phyloP scores from a whole-genome alignment of 2,113 vertebrate genomes.

The Tachycineta bicolor region DNA sequence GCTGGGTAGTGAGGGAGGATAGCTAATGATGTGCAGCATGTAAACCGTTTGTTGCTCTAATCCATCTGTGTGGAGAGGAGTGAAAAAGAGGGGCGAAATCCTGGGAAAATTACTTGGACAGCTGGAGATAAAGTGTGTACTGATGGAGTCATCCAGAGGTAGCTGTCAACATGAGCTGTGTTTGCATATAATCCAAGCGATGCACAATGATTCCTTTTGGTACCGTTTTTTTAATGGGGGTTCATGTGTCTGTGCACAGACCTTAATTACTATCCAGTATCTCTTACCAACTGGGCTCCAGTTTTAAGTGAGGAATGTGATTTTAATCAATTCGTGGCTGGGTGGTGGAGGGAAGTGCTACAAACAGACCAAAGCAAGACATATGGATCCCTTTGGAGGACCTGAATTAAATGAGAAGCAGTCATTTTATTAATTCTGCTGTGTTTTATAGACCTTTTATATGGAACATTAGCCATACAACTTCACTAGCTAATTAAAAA shows the following conservation, averaged over 20 bases:
- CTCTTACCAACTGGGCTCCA: not conserved
- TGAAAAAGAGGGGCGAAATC: constrained; percentile 52
- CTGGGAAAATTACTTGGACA: constrained; percentile 59
- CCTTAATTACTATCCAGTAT: constrained; percentile 3
- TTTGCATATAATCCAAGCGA: constrained; percentile 63
- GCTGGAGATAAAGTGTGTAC: constrained; percentile 67
- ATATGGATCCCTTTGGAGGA: constrained; percentile 13
- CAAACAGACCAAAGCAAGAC: constrained; percentile 53
- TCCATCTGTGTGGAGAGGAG: constrained; percentile 66
- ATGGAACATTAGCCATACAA: constrained; percentile 57
- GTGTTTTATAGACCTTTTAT: constrained; percentile 59
- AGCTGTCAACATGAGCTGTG: constrained; percentile 67
- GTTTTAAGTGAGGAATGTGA: constrained; percentile 40
- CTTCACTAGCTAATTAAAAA: constrained; percentile 64
- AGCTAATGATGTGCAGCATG: constrained; percentile 75
- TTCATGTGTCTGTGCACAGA: constrained; percentile 14
- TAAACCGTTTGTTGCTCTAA: constrained; percentile 72
- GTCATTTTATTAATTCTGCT: constrained; percentile 54
- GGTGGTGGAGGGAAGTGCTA: constrained; percentile 1
- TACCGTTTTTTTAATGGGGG: not conserved
- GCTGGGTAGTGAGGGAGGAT: constrained; percentile 76
- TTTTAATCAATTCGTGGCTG: constrained; percentile 50
- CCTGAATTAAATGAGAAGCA: constrained; percentile 58
- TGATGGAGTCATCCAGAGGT: constrained; percentile 62
- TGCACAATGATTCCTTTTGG: not conserved